These are phyloP conservation scores for Tachysurus fulvidraco DNA, from an alignment of 2,113 vertebrate species.

Conservation along the genomic window DNA sequence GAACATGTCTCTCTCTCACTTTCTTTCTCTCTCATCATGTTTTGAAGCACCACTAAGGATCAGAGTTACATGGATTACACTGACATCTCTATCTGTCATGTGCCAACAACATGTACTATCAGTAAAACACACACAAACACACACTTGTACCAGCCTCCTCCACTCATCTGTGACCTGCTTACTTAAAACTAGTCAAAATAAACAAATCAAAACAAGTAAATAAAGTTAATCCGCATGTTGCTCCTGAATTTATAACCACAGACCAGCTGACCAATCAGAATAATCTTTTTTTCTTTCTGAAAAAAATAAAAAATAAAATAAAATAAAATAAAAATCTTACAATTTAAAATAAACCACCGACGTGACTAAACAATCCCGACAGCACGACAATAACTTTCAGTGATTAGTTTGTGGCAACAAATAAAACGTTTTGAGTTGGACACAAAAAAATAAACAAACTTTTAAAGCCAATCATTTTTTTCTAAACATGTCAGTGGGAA, in stretches of 20 bases:
- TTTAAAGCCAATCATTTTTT: not conserved
- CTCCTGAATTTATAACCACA: not conserved
- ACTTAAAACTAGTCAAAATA: no score
- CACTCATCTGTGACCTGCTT: no score
- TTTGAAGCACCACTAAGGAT: slow-evolving; percentile 41
- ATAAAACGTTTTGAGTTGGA: not conserved
- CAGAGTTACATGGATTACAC: slow-evolving; percentile 30
- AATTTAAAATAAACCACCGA: no score
- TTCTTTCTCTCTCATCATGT: not conserved
- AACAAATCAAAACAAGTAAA: no score
- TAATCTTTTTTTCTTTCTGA: no score
- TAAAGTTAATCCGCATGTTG: no score
- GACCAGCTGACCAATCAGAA: no score
- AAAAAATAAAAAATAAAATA: no score
- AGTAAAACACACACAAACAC: not conserved
- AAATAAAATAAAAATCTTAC: no score
- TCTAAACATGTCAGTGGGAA: not conserved
- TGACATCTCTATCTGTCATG: slow-evolving; percentile 51
- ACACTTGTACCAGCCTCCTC: not conserved
- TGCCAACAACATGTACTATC: not conserved
- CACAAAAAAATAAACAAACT: not conserved
- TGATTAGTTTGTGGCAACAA: not conserved
- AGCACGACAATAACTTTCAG: no score
- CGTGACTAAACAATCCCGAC: no score
- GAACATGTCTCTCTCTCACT: slow-evolving; percentile 22